These are phyloP conservation scores for Pelobates cultripes DNA, from an alignment of 2,797 vertebrate genomes.

Conservation along the genomic window DNA sequence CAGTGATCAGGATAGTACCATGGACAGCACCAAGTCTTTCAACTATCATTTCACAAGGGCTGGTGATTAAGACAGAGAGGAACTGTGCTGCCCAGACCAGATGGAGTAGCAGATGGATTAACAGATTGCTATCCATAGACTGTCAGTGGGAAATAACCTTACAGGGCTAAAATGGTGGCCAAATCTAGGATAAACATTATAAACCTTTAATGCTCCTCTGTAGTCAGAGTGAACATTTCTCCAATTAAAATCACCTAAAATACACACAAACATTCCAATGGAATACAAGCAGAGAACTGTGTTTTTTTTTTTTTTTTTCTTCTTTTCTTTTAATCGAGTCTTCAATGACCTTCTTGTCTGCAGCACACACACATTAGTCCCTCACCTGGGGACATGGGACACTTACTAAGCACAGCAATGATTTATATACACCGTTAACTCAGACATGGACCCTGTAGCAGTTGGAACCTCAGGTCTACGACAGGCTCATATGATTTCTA, in stretches of 20 bases:
- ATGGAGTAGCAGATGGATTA: constrained; percentile 92
- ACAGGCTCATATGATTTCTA: too few relatives aligned
- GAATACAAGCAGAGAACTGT: too few relatives aligned
- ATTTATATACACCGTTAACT: too few relatives aligned
- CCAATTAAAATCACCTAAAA: constrained; percentile 34
- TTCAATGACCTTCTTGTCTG: too few relatives aligned
- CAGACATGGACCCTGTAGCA: too few relatives aligned
- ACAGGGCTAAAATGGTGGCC: constrained; percentile 55
- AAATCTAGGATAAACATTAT: constrained; percentile 58
- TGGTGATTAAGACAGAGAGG: constrained; percentile 49
- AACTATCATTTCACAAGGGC: constrained; percentile 64
- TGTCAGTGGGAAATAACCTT: constrained; percentile 67
- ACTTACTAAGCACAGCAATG: too few relatives aligned
- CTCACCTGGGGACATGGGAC: too few relatives aligned
- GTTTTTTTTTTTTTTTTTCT: too few relatives aligned
- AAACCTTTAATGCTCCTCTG: constrained; percentile 43
- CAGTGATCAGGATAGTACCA: constrained; percentile 67
- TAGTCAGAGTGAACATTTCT: constrained; percentile 1
- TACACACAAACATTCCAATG: too few relatives aligned
- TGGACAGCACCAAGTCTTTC: constrained; percentile 74
- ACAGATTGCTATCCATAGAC: constrained; percentile 74
- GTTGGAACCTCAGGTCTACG: too few relatives aligned
- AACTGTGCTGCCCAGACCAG: constrained; percentile 70
- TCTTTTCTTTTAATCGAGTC: too few relatives aligned
- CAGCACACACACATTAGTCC: too few relatives aligned